phyloP scores from a whole-genome alignment of 2,888 invertebrate species.

The Ommatoiulus sabulosus region DNA sequence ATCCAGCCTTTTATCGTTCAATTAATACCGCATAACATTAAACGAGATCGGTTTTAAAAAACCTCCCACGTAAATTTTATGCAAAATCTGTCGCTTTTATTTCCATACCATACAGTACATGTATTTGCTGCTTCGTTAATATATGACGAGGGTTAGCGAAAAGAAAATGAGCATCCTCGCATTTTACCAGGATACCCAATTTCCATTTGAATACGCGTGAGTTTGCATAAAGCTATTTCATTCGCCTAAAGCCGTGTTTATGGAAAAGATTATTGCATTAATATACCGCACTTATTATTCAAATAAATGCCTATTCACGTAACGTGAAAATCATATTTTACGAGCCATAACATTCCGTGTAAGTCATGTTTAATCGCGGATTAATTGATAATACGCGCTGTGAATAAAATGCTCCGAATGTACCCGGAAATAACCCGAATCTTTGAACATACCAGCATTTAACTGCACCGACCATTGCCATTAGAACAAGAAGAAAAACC shows the following conservation, averaged over 20 bases:
- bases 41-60: neutral
- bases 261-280: neutral
- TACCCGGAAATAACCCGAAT: too few species aligned
- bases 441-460: too few species aligned
- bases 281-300: neutral
- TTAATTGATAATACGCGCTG: neutral
- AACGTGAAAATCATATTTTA: neutral
- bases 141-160: neutral
- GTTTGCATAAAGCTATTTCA: constrained; percentile 18
- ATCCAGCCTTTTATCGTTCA: neutral
- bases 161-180: constrained; percentile 5
- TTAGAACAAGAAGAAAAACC: too few species aligned
- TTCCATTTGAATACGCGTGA: neutral
- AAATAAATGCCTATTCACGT: neutral
- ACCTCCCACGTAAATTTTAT: neutral
- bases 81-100: neutral
- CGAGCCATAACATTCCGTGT: neutral
- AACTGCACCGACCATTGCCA: too few species aligned
- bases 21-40: neutral
- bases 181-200: neutral
- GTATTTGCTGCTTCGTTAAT: neutral
- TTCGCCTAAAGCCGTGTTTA: constrained; percentile 1
- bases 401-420: too few species aligned
- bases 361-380: neutral
- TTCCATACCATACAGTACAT: too few species aligned